Conservation (phyloP, 2,113 vertebrate species). For the Neodon shergylaensis region DNA sequence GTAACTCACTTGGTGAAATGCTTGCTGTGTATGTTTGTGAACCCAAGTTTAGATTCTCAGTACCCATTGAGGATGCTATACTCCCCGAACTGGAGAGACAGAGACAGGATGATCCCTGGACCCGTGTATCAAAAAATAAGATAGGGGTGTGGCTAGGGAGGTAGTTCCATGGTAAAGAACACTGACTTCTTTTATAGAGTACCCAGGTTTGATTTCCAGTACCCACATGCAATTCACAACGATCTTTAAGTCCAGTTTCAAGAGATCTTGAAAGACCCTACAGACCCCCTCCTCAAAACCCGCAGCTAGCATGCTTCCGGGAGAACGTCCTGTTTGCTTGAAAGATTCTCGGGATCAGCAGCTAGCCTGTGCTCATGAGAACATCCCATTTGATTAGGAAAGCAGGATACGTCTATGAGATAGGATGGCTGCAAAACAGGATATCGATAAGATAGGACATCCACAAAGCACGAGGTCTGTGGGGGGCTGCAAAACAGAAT, state of each 20-base stretch:
- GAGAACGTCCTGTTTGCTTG: no score
- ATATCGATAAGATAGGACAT: no score
- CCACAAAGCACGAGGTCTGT: no score
- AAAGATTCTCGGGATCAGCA: no score
- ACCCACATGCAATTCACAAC: neutral
- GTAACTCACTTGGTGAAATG: neutral
- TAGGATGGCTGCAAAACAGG: no score
- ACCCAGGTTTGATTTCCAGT: neutral
- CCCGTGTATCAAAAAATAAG: neutral
- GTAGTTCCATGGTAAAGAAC: neutral
- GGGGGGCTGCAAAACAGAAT: no score
- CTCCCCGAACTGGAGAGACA: neutral
- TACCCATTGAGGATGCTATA: neutral
- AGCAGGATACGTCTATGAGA: no score
- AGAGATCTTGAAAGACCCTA: no score
- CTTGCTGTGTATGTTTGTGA: neutral
- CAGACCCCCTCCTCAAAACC: no score
- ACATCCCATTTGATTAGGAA: no score
- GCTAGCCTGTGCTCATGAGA: no score
- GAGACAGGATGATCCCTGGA: neutral
- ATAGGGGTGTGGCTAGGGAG: neutral
- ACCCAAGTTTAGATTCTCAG: neutral
- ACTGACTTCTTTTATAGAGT: neutral
- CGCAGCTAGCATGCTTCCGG: no score
- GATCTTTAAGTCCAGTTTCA: neutral